Evolutionary conservation across 2,888 invertebrate species (phyloP).

Genomic region (Amphipyra berbera): DNA sequence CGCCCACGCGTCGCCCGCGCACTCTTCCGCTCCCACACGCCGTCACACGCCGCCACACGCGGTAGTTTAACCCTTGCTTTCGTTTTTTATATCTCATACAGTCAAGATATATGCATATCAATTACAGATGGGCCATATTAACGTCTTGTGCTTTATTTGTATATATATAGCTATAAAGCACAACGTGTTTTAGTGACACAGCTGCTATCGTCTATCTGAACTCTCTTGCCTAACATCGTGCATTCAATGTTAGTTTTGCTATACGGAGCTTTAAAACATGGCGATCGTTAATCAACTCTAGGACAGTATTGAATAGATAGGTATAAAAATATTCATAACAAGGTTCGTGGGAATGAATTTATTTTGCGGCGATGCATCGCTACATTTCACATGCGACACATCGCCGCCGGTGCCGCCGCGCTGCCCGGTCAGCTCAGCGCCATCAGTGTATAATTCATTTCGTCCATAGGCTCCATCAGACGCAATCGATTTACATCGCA

Average conservation of each 20-base stretch:
- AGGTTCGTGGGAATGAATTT: constrained; percentile 15
- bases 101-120: constrained; percentile 31
- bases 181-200: constrained; percentile 19
- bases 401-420: constrained; percentile 30
- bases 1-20: constrained; percentile 58
- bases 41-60: constrained; percentile 3
- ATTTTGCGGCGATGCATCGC: constrained; percentile 38
- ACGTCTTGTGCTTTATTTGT: constrained; percentile 23
- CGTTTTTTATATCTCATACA: constrained; percentile 49
- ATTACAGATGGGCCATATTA: constrained; percentile 38
- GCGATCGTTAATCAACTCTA: constrained; percentile 28
- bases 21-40: constrained; percentile 40
- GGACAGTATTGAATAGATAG: constrained; percentile 17
- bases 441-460: constrained; percentile 53
- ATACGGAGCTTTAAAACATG: constrained; percentile 17
- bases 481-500: constrained; percentile 54
- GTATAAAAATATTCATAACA: constrained; percentile 25
- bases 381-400: constrained; percentile 42
- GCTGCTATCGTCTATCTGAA: constrained; percentile 16
- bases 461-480: constrained; percentile 44
- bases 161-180: constrained; percentile 9
- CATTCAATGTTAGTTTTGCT: constrained; percentile 7
- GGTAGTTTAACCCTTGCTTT: constrained; percentile 49
- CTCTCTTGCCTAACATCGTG: constrained; percentile 9
- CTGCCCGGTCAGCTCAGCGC: constrained; percentile 31